Evolutionary conservation across 2,888 invertebrate species (phyloP).

Genomic region (Selenia dentaria): DNA sequence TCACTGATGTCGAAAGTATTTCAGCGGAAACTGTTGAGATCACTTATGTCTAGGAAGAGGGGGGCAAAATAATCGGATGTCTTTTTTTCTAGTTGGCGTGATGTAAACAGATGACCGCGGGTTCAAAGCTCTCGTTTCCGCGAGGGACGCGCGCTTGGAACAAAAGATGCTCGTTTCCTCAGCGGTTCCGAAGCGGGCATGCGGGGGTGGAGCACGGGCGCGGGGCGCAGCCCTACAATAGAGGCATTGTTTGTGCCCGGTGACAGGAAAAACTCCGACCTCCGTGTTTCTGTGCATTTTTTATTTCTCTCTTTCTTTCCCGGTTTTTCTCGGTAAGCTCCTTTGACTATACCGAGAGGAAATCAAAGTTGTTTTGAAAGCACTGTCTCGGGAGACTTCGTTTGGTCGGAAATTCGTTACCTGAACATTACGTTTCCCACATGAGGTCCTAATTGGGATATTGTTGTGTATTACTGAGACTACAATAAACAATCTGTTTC

Average conservation of each 20-base stretch:
- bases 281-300: slow-evolving; percentile 83
- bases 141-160: slow-evolving; percentile 63
- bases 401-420: slow-evolving; percentile 17
- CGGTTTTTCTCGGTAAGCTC: slow-evolving; percentile 66
- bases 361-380: slow-evolving; percentile 74
- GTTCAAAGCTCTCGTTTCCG: slow-evolving; percentile 77
- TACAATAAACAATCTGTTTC: too few species aligned
- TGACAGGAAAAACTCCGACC: slow-evolving; percentile 85
- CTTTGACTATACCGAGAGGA: slow-evolving; percentile 71
- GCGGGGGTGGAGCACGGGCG: slow-evolving; percentile 39
- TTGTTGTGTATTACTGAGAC: too few species aligned
- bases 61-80: slow-evolving; percentile 57
- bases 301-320: slow-evolving; percentile 72
- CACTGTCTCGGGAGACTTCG: slow-evolving; percentile 48
- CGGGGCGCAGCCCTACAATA: slow-evolving; percentile 63
- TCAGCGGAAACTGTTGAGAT: slow-evolving; percentile 8
- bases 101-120: slow-evolving; percentile 80
- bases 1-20: slow-evolving; percentile 26
- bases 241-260: slow-evolving; percentile 82
- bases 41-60: slow-evolving; percentile 21
- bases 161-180: slow-evolving; percentile 84
- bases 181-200: slow-evolving; percentile 54
- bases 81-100: slow-evolving; percentile 65
- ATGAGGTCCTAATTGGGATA: too few species aligned
- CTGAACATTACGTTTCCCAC: background rate